Evolutionary conservation across 35 echinoderm and acorn worm genomes (phyloP).

Genomic region (Lytechinus variegatus): DNA sequence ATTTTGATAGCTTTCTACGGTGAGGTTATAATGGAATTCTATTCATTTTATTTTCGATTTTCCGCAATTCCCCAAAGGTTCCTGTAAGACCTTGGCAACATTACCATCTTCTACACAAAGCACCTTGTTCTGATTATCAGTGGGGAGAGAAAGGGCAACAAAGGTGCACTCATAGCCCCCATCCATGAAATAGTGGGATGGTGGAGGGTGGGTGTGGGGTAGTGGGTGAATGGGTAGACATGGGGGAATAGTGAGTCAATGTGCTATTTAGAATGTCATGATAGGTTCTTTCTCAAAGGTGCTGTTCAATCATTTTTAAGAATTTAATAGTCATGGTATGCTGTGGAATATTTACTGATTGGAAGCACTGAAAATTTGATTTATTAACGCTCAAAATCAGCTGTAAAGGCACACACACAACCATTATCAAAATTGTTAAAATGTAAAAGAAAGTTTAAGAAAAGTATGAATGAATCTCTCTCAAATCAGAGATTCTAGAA

Average conservation of each 20-base stretch:
- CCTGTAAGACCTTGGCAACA: not conserved
- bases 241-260: not conserved
- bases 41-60: not conserved
- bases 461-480: not conserved
- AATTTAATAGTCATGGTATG: not conserved
- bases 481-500: not conserved
- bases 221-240: not conserved
- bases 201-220: not conserved
- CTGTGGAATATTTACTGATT: not conserved
- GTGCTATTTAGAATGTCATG: not conserved
- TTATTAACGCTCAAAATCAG: too few relatives aligned
- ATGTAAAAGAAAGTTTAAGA: not conserved
- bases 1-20: not conserved
- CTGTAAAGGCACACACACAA: not conserved
- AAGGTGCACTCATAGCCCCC: slow-evolving; percentile 7
- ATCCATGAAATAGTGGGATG: not conserved
- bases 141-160: not conserved
- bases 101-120: not conserved
- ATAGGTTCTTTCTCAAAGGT: not conserved
- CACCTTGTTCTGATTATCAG: not conserved
- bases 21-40: slow-evolving; percentile 3
- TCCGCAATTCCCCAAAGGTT: not conserved
- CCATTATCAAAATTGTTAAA: not conserved
- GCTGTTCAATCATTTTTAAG: not conserved
- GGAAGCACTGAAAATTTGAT: not conserved